Base-by-base conservation (phyloP, 1,140 invertebrate species). In the Caenorhabditis briggsae region DNA sequence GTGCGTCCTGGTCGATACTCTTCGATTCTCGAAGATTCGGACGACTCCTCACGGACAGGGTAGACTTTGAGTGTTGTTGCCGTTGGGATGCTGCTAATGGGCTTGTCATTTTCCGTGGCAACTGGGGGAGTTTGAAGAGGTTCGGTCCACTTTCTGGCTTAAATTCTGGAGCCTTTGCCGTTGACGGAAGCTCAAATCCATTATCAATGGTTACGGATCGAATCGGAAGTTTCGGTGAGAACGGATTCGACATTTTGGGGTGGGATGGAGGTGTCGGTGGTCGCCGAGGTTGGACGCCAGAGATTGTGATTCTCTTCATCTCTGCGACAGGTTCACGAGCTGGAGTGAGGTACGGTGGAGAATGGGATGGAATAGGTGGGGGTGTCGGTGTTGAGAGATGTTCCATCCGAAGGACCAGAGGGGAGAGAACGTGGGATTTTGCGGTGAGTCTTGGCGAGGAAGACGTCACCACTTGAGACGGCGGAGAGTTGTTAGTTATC, bases 21-120 rank as follows among this genome's bases (percentile, higher is more conserved):
- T 78, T 78, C 70, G 70, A 20, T 50, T 78, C 70, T 12, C 70
- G 70, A 78, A 78, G 70, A 50, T 78, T 78, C 14, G 43, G 46
- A 20, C 70, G 70, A 78, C 53, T 78, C n/a, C 46, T n/a, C 2
- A 50, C 43, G 6, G 70, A 78, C 16, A 50, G n/a, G 0, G 70
- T 78, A 0, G 70, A 50, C n/a, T 78, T 78, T 23, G 70, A 78
- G 9, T 33, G 3, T n/a, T 33, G 43, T 2, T 53, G 50, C 16
- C 50, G 50, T 53, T 53, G 50, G 50, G 16, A 53, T 53, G 70
- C 46, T 7, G 50, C n/a, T 23, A n/a, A 20, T 11, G 46, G 23
- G 20, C 16, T 46, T 43, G 6, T 3, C 11, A 33, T n/a, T 48
- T 74, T 46, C 5, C 41, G 50, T 14, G 70, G 70, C 11, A 78